Conservation (phyloP, 2,113 vertebrate species). For the Dasyurus viverrinus region DNA sequence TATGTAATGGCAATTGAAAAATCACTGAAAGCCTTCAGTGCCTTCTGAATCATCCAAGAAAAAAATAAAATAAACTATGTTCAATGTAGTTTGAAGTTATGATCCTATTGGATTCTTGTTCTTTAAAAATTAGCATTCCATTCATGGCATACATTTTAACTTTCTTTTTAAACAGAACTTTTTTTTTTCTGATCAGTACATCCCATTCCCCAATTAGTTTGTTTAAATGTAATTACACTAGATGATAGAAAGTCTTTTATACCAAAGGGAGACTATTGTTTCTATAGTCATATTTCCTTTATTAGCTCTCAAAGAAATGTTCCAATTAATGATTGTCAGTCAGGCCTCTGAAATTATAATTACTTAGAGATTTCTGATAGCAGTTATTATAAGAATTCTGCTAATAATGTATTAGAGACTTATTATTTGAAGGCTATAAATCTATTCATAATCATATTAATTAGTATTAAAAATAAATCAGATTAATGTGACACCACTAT, state of each 20-base stretch:
- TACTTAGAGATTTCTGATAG: background rate
- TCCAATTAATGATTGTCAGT: background rate
- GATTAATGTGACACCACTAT: background rate
- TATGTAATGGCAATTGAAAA: background rate
- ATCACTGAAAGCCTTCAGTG: background rate
- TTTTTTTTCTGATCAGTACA: background rate
- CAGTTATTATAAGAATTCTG: background rate
- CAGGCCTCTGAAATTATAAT: slow-evolving; percentile 9
- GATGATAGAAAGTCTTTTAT: background rate
- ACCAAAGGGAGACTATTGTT: background rate
- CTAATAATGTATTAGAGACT: background rate
- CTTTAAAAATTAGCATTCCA: background rate
- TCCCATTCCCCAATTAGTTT: background rate
- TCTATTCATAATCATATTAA: background rate
- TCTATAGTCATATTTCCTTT: background rate
- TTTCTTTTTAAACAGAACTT: background rate
- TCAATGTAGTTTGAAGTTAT: background rate
- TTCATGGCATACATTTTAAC: background rate
- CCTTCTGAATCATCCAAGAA: background rate
- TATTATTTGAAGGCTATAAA: background rate
- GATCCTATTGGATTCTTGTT: background rate
- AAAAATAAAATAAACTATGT: background rate
- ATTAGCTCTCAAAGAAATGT: background rate
- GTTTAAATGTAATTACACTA: background rate
- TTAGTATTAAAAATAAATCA: background rate